Base-by-base conservation (phyloP, 2,888 invertebrate species). In the Uloborus plumipes region DNA sequence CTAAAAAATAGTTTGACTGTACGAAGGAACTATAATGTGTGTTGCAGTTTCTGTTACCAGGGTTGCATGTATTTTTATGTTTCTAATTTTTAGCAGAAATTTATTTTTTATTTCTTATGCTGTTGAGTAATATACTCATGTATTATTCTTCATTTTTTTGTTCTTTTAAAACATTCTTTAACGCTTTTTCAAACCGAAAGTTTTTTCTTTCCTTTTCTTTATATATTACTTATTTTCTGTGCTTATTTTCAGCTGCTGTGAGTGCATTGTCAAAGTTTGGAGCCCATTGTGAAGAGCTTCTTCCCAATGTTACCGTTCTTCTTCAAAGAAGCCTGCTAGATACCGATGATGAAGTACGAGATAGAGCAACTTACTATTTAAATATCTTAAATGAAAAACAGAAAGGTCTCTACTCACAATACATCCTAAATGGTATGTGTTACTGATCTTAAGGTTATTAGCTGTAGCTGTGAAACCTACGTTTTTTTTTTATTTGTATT, bases 211-310 rank as follows among this genome's bases (percentile, higher is more conserved):
- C 39, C 26, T 39, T 7, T 15, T 18, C 15, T n/a, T 11, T 26
- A 62, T 15, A 18, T 61, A 26, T 20, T 31, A 62, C 16, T 62
- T 31, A 39, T 65, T 39, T 14, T 51, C 11, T 53, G 14, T 39
- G 9, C 65, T 39, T 50, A 7, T 20, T 51, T 49, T 2, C 88
- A 0, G 99, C 99, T 0, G 99, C 99, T 0, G 99, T 99, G 0
- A 95, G 98, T 0, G 98, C 99, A 0, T 92, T 99, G 87, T 97
- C 99, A 0, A 98, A 98, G 89, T 99, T 99, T 89, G 99, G 99
- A 1, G 99, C 99, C 0, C 94, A 95, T 75, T 96, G 97, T 89
- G 96, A 96, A 0, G 94, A 94, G 86, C 90, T 99, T 64, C 90
- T 96, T 74, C 93, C 93, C 14, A 98, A 98, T 88, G 95, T 99